A percentile compares a stretch with the other conserved stretches of the same genome.
These are phyloP conservation scores for Schizotus pectinicornis DNA, from an alignment of 2,888 invertebrate species.

Conservation along the genomic window DNA sequence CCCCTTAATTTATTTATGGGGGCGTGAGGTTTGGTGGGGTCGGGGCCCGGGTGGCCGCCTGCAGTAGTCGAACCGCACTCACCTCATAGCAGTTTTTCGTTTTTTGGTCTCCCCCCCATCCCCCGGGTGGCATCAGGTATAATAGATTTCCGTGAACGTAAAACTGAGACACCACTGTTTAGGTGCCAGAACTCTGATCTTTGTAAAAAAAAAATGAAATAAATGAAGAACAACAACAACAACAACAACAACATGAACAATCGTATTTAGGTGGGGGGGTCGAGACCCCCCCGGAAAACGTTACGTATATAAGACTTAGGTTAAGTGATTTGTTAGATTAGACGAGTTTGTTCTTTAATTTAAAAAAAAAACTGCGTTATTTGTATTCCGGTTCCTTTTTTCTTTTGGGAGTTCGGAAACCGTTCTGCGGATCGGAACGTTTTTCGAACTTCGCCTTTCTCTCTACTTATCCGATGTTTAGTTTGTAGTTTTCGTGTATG, in stretches of 20 bases:
- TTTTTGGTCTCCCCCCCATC: conserved; percentile 1
- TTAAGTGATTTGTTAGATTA: conserved; percentile 35
- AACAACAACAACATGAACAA: conserved; percentile 38
- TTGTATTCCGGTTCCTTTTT: background rate
- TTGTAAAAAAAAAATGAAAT: conserved; percentile 42
- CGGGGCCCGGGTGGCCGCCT: background rate
- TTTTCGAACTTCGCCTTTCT: background rate
- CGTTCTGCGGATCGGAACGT: too few species aligned
- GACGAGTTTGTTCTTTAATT: conserved; percentile 21
- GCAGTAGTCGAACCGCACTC: conserved; percentile 41
- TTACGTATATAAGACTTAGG: conserved; percentile 41
- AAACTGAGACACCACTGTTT: conserved; percentile 43
- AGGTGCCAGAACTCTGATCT: conserved; percentile 43
- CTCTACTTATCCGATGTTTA: conserved; percentile 9
- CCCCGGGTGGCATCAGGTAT: conserved; percentile 9
- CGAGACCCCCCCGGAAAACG: conserved; percentile 18
- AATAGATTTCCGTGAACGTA: conserved; percentile 20
- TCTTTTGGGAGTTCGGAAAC: background rate
- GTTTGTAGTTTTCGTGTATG: conserved; percentile 28
- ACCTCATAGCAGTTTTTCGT: conserved; percentile 37
- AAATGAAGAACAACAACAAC: too few species aligned
- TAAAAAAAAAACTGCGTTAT: conserved; percentile 15
- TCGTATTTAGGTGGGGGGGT: conserved; percentile 37
- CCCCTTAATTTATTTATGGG: too few species aligned
- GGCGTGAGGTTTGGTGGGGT: too few species aligned